These are phyloP conservation scores for Carettochelys insculpta DNA, from an alignment of 2,113 vertebrate species.

Conservation along the genomic window DNA sequence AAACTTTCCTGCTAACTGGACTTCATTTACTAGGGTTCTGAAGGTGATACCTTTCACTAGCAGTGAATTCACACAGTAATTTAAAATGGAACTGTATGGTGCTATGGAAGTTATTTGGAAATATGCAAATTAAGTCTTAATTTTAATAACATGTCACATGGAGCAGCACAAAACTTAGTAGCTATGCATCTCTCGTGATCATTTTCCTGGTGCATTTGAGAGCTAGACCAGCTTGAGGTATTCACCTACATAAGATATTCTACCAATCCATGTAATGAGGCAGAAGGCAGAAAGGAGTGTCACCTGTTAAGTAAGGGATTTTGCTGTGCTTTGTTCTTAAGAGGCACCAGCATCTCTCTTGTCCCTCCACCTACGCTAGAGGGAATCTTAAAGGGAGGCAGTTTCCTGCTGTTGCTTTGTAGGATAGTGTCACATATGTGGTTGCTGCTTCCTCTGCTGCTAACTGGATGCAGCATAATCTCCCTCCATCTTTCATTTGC, in stretches of 20 bases:
- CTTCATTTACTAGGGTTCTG: neutral
- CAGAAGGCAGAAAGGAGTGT: neutral
- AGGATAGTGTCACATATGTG: neutral
- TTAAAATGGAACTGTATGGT: neutral
- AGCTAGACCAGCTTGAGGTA: neutral
- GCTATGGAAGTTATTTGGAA: neutral
- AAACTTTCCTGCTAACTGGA: neutral
- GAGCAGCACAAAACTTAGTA: too few relatives aligned
- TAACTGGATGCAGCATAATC: neutral
- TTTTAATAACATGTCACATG: too few relatives aligned
- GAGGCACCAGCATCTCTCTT: neutral
- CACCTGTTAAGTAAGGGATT: slow-evolving; percentile 10
- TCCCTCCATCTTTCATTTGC: fast-evolving
- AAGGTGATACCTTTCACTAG: neutral
- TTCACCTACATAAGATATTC: neutral
- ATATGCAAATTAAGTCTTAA: too few relatives aligned
- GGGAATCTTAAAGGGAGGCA: neutral
- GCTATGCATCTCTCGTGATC: neutral
- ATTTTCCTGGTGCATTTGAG: neutral
- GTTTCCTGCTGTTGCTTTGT: neutral
- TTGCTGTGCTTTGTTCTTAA: neutral
- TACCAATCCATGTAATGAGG: neutral
- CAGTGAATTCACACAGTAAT: neutral
- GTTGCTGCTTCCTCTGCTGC: neutral
- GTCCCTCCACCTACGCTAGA: neutral